Conservation (phyloP, 2,113 vertebrate species). For the Salvelinus alpinus region DNA sequence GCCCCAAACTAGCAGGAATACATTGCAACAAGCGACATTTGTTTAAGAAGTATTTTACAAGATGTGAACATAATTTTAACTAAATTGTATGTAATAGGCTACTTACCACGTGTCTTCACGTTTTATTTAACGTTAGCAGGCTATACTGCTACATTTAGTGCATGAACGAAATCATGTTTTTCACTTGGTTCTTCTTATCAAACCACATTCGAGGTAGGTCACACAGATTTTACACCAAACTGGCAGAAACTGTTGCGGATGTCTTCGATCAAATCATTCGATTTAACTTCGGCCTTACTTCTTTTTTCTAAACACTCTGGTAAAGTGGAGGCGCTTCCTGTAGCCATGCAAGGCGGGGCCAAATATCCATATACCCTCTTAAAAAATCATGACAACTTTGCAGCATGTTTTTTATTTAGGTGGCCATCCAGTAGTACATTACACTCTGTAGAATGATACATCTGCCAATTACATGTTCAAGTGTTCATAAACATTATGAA, state of each 20-base stretch:
- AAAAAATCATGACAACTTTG: neutral
- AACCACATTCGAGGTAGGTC: neutral
- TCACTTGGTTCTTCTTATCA: neutral
- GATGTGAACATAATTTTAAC: neutral
- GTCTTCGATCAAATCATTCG: conserved; percentile 15
- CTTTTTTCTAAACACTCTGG: conserved; percentile 40
- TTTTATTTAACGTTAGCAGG: conserved; percentile 37
- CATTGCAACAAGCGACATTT: neutral
- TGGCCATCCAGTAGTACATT: too few relatives aligned
- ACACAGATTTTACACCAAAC: neutral
- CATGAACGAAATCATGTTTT: conserved; percentile 28
- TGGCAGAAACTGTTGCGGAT: conserved; percentile 12
- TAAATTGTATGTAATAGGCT: neutral
- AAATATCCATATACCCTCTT: neutral
- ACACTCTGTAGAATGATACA: too few relatives aligned
- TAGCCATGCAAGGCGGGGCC: conserved; percentile 64
- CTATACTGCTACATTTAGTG: conserved; percentile 26
- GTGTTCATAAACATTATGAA: too few relatives aligned
- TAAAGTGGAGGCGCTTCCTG: conserved; percentile 66
- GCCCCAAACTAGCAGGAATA: neutral
- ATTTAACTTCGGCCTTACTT: conserved; percentile 40
- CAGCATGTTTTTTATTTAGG: too few relatives aligned
- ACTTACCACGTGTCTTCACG: conserved; percentile 60
- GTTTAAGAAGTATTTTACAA: neutral
- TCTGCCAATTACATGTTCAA: too few relatives aligned